Evolutionary conservation across 1,140 invertebrate species (phyloP), one percentile per base, ranked within the genome.

Genomic region (Pseudachorutes palmiensis): DNA sequence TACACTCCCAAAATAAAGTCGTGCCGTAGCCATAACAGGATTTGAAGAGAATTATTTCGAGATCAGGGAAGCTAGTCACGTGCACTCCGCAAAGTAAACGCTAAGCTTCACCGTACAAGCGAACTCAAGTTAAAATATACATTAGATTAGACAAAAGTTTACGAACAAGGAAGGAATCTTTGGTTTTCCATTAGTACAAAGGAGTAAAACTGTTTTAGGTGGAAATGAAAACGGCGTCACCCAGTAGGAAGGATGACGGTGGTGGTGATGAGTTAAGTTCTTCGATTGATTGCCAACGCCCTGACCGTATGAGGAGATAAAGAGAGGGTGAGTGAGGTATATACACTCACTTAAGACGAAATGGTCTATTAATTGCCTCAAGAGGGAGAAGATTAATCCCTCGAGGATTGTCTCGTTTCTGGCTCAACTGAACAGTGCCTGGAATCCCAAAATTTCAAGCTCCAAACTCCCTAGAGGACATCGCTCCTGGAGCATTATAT

Each of bases 351-450:
- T 68, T 58, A 64, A 41, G 29, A 9, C 28, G 36, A 59, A 69
- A 69, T 69, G 41, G 64, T 66, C 68, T 69, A 69, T 69, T 69
- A 69, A 69, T 65, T 69, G 72, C 59, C 66, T 66, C 65, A 65
- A 67, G 67, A 66, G 62, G 66, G 45, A 63, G 67, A 63, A 67
- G 68, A 71, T 66, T 69, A 69, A 69, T 69, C 67, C 65, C 64
- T 31, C 28, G 68, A 62, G 65, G 30, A 64, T 30, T 60, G 24
- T 22, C 24, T 19, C 19, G 9, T 26, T 55, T 14, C 24, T 19
- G 24, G 51, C 51, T 41, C 36, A 41, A 24, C 51, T 24, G 12
- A 3, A 55, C 51, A 14, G 3, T 55, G 9, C 51, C 36, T 19
- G 9, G 36, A 45, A 45, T 45, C 36, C 9, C 36, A 16, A 55